Evolutionary conservation across 2,113 vertebrate genomes (phyloP).

Genomic region (Pontoporia blainvillei): DNA sequence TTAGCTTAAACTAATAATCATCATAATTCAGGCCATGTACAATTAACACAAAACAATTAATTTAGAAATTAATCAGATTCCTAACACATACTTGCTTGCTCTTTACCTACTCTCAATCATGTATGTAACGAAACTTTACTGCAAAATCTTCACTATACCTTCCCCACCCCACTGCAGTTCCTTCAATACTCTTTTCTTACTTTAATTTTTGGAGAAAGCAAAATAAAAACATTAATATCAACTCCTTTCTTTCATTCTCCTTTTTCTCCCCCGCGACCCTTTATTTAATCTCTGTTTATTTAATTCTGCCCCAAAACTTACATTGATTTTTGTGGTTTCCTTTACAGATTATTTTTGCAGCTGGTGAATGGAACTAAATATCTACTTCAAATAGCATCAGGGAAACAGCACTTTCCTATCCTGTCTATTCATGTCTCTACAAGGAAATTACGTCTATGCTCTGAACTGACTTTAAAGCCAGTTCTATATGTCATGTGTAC

Average conservation of each 20-base stretch:
- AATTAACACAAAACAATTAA: constrained; percentile 2
- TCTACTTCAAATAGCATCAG: not conserved
- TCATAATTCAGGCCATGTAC: not conserved
- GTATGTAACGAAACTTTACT: not conserved
- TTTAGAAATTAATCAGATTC: constrained; percentile 14
- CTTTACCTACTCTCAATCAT: not conserved
- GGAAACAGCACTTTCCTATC: not conserved
- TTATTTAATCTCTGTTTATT: constrained; percentile 17
- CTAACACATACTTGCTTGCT: not conserved
- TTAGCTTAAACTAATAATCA: not conserved
- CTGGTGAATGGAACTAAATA: constrained; percentile 4
- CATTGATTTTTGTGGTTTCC: not conserved
- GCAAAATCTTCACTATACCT: not conserved
- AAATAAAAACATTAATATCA: not conserved
- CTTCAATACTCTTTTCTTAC: not conserved
- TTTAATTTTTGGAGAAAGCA: not conserved
- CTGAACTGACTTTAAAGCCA: not conserved
- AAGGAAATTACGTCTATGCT: not conserved
- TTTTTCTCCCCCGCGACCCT: not conserved
- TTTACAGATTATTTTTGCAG: not conserved
- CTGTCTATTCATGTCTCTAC: not conserved
- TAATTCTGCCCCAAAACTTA: constrained; percentile 22
- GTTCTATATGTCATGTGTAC: not conserved
- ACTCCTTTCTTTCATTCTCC: not conserved
- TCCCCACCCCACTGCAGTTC: not conserved